These are phyloP conservation scores for Apotomis capreana DNA, from an alignment of 2,888 invertebrate genomes.

Conservation along the genomic window DNA sequence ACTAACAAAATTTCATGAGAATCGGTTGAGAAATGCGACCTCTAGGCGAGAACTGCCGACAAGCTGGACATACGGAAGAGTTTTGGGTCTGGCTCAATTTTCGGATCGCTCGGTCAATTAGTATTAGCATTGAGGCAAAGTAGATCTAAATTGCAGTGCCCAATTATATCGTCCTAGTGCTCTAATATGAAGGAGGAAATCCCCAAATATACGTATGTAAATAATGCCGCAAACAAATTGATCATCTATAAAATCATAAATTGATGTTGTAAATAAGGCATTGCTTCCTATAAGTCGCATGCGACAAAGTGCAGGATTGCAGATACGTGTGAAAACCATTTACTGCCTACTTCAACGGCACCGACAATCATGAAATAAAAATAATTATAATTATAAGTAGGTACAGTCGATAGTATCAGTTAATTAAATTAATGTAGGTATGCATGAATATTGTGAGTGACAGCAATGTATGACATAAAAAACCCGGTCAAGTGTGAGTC, in stretches of 20 bases:
- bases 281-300: slow-evolving; percentile 20
- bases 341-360: slow-evolving; percentile 29
- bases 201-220: background rate
- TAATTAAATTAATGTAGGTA: slow-evolving; percentile 10
- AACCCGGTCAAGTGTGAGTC: background rate
- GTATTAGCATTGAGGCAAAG: too few relatives aligned
- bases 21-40: too few relatives aligned
- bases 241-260: slow-evolving; percentile 5
- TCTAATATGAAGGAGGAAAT: background rate
- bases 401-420: slow-evolving; percentile 11
- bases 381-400: background rate
- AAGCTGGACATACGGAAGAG: too few relatives aligned
- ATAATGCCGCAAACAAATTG: background rate
- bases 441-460: background rate
- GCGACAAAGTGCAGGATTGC: slow-evolving; percentile 23
- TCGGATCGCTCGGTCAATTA: too few relatives aligned
- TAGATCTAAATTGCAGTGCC: too few relatives aligned
- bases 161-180: too few relatives aligned
- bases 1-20: too few relatives aligned
- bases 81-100: too few relatives aligned
- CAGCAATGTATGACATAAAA: background rate
- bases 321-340: slow-evolving; percentile 27
- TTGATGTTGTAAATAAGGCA: slow-evolving; percentile 11
- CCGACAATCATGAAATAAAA: slow-evolving; percentile 23
- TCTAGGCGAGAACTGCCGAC: too few relatives aligned